These are phyloP conservation scores for Macrosteles quadrilineatus DNA, from an alignment of 1,140 invertebrate genomes.

Conservation along the genomic window DNA sequence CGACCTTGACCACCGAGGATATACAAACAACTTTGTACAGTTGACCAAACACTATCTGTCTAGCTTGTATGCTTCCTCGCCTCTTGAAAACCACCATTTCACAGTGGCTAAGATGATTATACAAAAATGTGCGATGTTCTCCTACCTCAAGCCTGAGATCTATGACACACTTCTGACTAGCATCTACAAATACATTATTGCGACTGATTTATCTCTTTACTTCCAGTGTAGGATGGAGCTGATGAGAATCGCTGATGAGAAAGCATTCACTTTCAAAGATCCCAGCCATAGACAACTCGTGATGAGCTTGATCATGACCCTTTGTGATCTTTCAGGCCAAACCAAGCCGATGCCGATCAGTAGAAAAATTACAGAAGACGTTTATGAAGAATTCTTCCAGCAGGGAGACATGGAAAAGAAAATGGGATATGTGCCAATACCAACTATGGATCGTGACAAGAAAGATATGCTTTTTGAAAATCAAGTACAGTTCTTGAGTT, in stretches of 20 bases:
- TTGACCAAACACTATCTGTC: constrained; percentile 53
- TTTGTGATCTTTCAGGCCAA: constrained; percentile 57
- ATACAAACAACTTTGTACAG: constrained; percentile 59
- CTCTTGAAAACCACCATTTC: constrained; percentile 59
- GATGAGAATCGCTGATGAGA: constrained; percentile 6
- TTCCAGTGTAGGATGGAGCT: constrained; percentile 47
- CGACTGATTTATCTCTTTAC: constrained; percentile 58
- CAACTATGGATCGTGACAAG: constrained; percentile 59
- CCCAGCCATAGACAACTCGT: constrained; percentile 43
- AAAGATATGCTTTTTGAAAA: constrained; percentile 55
- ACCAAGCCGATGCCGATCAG: constrained; percentile 56
- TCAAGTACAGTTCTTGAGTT: constrained; percentile 59
- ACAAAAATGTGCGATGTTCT: constrained; percentile 28
- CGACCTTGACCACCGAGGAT: constrained; percentile 59
- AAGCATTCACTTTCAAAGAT: constrained; percentile 1
- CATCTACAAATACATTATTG: constrained; percentile 56
- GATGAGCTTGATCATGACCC: constrained; percentile 60
- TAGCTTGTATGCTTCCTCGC: constrained; percentile 55
- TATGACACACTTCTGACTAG: constrained; percentile 48
- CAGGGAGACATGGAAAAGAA: constrained; percentile 57
- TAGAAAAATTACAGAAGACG: constrained; percentile 46
- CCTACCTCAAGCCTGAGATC: constrained; percentile 1
- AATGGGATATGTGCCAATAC: constrained; percentile 56
- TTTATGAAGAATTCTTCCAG: constrained; percentile 57
- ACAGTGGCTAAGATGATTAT: constrained; percentile 55